These are phyloP conservation scores for Rhinella marina DNA, from an alignment of 2,797 vertebrate genomes.

Conservation along the genomic window DNA sequence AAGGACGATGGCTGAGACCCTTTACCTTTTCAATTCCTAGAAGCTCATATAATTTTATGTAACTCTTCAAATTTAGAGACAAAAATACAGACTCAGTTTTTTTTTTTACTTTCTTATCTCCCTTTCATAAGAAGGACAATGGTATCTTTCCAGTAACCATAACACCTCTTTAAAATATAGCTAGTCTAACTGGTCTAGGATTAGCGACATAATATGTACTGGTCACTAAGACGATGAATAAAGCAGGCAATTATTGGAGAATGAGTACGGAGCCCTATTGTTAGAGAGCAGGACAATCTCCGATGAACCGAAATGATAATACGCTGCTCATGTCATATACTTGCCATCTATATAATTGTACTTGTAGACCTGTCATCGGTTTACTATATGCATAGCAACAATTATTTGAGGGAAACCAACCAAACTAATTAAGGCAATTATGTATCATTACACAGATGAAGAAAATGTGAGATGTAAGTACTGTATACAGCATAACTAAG, in stretches of 20 bases:
- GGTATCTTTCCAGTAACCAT: background rate
- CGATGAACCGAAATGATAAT: background rate
- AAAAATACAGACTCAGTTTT: background rate
- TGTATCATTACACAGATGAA: background rate
- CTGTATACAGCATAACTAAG: too few species aligned
- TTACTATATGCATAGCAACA: background rate
- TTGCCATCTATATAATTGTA: background rate
- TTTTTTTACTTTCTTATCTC: background rate
- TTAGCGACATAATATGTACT: background rate
- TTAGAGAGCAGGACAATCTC: background rate
- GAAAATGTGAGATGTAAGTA: background rate
- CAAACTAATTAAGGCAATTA: background rate
- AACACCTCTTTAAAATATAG: background rate
- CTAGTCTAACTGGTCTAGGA: background rate
- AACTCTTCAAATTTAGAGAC: background rate
- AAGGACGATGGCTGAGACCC: too few species aligned
- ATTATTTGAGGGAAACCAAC: background rate
- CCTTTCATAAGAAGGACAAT: background rate
- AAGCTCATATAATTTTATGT: background rate
- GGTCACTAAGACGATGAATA: constrained; percentile 16
- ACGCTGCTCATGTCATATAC: background rate
- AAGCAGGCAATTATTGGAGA: background rate
- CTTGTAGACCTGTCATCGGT: background rate
- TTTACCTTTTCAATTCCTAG: too few species aligned
- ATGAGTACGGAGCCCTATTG: background rate